These are phyloP conservation scores for Plecturocebus donacophilus DNA, from an alignment of 2,113 vertebrate genomes.

Conservation along the genomic window DNA sequence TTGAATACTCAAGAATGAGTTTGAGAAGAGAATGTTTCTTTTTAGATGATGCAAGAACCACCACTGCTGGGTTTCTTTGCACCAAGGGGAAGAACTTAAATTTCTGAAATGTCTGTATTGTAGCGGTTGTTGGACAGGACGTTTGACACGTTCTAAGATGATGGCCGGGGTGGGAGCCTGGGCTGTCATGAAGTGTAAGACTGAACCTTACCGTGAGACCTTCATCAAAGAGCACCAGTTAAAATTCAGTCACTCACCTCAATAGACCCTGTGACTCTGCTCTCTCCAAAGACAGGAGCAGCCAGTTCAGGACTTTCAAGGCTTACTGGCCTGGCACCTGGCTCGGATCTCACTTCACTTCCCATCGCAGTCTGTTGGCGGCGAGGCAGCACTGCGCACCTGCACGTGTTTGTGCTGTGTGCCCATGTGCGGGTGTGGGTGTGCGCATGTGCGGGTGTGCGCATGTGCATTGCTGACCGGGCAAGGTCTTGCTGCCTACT, in stretches of 20 bases:
- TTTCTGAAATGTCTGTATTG: background rate
- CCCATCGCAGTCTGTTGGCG: fast-evolving
- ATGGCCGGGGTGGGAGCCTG: too few relatives aligned
- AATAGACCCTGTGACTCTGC: background rate
- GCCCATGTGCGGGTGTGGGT: background rate
- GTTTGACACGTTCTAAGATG: too few relatives aligned
- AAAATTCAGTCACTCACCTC: background rate
- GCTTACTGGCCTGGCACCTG: too few relatives aligned
- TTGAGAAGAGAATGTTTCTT: background rate
- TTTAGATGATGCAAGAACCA: background rate
- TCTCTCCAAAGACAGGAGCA: background rate
- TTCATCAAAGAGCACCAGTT: background rate
- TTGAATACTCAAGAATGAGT: background rate
- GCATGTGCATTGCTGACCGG: too few relatives aligned
- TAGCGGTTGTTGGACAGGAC: background rate
- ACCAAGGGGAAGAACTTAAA: background rate
- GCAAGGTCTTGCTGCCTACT: fast-evolving
- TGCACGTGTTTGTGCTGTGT: fast-evolving
- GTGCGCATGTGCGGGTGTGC: too few relatives aligned
- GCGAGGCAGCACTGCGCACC: fast-evolving
- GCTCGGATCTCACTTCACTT: background rate
- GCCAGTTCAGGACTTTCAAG: background rate
- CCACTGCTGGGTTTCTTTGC: background rate
- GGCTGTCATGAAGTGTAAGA: background rate
- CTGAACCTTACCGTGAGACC: background rate